Conservation (phyloP, 2,888 invertebrate genomes). For the Idaea straminata region DNA sequence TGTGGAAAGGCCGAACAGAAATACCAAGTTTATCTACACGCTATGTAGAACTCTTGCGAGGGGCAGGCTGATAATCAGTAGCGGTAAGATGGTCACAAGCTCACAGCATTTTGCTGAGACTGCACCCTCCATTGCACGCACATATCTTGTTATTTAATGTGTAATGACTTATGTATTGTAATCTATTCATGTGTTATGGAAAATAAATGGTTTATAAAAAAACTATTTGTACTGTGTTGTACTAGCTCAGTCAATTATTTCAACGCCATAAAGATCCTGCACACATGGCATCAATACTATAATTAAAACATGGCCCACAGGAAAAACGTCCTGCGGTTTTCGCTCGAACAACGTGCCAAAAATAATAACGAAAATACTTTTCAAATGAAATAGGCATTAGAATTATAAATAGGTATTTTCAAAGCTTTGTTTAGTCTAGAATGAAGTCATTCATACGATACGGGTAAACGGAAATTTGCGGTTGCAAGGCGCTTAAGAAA, state of each 20-base stretch:
- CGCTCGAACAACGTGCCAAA: constrained; percentile 20
- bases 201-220: too few species aligned
- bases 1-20: too few species aligned
- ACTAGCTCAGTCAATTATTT: constrained; percentile 13
- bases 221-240: too few species aligned
- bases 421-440: neutral
- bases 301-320: constrained; percentile 8
- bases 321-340: constrained; percentile 28
- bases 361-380: constrained; percentile 10
- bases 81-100: too few species aligned
- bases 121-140: too few species aligned
- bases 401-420: neutral
- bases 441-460: constrained; percentile 6
- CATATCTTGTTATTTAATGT: too few species aligned
- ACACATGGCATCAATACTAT: constrained; percentile 9
- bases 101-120: too few species aligned
- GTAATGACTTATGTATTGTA: too few species aligned
- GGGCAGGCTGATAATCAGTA: too few species aligned
- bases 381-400: neutral
- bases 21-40: too few species aligned
- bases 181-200: too few species aligned
- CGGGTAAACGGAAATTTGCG: constrained; percentile 9
- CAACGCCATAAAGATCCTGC: constrained; percentile 12
- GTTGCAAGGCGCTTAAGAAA: constrained; percentile 7
- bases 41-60: too few species aligned